phyloP scores from a whole-genome alignment of 2,113 vertebrate species.

The Oxyura jamaicensis region DNA sequence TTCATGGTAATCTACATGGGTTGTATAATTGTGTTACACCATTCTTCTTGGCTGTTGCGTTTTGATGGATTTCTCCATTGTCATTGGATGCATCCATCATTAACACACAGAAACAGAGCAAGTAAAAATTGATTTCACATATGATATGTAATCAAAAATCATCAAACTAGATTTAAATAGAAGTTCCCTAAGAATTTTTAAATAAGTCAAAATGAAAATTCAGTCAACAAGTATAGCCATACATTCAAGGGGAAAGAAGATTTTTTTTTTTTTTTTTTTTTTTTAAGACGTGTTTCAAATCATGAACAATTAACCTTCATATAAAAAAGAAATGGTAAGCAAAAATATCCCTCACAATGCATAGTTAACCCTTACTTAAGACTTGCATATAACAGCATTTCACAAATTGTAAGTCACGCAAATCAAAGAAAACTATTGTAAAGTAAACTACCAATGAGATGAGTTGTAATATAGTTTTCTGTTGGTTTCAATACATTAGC shows the following conservation, averaged over 20 bases:
- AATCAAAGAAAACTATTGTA: background rate
- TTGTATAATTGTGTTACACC: too few relatives aligned
- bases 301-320: background rate
- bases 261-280: background rate
- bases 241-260: background rate
- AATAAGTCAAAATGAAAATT: background rate
- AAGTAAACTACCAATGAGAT: background rate
- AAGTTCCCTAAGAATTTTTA: background rate
- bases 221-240: background rate
- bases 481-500: background rate
- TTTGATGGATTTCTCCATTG: background rate
- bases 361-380: background rate
- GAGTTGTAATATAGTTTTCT: background rate
- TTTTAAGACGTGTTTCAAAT: background rate
- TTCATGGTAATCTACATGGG: too few relatives aligned
- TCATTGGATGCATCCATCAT: background rate
- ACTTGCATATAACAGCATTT: background rate
- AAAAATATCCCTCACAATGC: background rate
- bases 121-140: background rate
- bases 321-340: background rate
- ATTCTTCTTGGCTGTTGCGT: background rate
- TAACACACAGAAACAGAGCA: background rate
- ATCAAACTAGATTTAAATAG: background rate
- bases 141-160: background rate
- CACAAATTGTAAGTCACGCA: background rate